Evolutionary conservation across 2,113 vertebrate genomes (phyloP).

Genomic region (Clarias gariepinus): DNA sequence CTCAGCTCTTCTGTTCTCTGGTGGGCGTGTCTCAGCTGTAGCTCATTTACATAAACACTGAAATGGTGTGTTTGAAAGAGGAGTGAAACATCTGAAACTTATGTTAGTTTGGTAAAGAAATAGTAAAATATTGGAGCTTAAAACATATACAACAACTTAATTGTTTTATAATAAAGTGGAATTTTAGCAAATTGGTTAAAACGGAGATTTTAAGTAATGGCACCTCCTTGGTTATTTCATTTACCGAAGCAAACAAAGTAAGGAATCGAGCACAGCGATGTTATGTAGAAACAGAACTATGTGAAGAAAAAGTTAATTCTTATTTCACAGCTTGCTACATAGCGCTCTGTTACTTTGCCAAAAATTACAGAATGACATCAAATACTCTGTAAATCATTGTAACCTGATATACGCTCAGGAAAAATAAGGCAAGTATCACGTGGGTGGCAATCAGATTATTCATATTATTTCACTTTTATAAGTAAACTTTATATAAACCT

Average conservation of each 20-base stretch:
- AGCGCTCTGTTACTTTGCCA: neutral
- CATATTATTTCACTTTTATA: neutral
- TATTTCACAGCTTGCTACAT: neutral
- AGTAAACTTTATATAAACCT: neutral
- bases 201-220: neutral
- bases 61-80: too few relatives aligned
- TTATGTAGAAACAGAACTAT: neutral
- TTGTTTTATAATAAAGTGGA: neutral
- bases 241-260: neutral
- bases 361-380: neutral
- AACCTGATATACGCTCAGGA: neutral
- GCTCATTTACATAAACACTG: too few relatives aligned
- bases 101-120: too few relatives aligned
- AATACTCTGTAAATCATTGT: neutral
- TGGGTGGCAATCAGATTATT: neutral
- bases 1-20: too few relatives aligned
- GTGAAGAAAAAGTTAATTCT: neutral
- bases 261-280: neutral
- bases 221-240: neutral
- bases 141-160: neutral
- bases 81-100: too few relatives aligned
- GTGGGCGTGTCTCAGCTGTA: too few relatives aligned
- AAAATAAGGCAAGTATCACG: neutral
- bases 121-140: too few relatives aligned
- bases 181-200: neutral